A percentile compares a stretch with the other conserved stretches of the same genome.
Conservation (phyloP, 2,797 vertebrate genomes). For the Artibeus lituratus region DNA sequence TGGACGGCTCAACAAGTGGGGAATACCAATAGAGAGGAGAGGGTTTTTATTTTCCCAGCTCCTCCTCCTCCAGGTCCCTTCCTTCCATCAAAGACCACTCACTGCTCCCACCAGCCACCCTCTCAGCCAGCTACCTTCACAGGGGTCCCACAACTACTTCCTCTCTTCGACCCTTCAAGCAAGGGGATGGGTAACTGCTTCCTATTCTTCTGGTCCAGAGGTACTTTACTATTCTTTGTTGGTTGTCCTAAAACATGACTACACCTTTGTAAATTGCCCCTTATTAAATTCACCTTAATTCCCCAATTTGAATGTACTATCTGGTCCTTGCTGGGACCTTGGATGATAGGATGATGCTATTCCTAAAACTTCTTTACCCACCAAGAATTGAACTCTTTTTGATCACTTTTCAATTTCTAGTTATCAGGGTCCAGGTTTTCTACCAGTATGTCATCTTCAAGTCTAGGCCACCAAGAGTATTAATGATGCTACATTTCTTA, state of each 20-base stretch:
- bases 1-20: background rate
- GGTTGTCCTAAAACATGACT: background rate
- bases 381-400: background rate
- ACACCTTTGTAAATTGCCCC: background rate
- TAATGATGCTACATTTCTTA: background rate
- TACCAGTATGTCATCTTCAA: background rate
- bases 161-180: background rate
- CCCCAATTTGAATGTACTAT: background rate
- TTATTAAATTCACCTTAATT: background rate
- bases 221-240: background rate
- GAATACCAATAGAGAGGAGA: background rate
- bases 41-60: background rate
- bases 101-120: background rate
- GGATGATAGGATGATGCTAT: background rate
- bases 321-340: background rate
- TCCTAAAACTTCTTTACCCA: background rate
- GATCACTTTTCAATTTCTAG: background rate
- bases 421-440: background rate
- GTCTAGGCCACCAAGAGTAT: background rate
- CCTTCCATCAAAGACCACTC: background rate
- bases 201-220: background rate
- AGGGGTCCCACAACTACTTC: background rate
- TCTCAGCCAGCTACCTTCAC: background rate
- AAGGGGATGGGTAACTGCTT: background rate
- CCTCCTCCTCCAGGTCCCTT: background rate